phyloP scores from a whole-genome alignment of 2,888 invertebrate genomes.

The Melanchra persicariae region DNA sequence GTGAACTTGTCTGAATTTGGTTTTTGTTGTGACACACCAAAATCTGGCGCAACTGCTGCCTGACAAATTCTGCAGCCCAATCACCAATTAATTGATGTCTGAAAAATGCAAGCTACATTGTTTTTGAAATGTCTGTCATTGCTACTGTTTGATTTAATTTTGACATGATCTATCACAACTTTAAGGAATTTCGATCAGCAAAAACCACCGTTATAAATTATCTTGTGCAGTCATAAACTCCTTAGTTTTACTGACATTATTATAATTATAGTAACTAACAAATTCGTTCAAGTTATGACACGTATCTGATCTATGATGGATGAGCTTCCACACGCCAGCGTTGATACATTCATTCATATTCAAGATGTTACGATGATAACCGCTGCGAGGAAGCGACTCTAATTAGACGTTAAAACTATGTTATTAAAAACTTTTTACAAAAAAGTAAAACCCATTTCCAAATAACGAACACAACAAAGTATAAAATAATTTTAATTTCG shows the following conservation, averaged over 20 bases:
- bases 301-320: slow-evolving; percentile 46
- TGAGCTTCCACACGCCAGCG: slow-evolving; percentile 34
- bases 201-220: slow-evolving; percentile 8
- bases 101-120: no score
- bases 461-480: no score
- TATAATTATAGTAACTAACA: slow-evolving; percentile 49
- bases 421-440: slow-evolving; percentile 14
- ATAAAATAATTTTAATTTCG: no score
- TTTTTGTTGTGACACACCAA: no score
- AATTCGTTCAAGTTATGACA: slow-evolving; percentile 56
- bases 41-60: no score
- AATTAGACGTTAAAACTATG: slow-evolving; percentile 21
- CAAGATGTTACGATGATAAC: slow-evolving; percentile 37
- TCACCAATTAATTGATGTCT: no score
- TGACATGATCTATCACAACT: not conserved
- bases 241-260: slow-evolving; percentile 41
- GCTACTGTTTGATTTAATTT: not conserved
- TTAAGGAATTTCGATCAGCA: not conserved
- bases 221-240: not conserved
- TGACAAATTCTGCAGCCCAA: not conserved
- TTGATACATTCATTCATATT: slow-evolving; percentile 35
- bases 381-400: not conserved
- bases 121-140: no score
- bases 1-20: no score
- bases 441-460: no score